A percentile compares a stretch with the other conserved stretches of the same genome.
Conservation (phyloP, 2,797 vertebrate species). For the Moxostoma hubbsi region DNA sequence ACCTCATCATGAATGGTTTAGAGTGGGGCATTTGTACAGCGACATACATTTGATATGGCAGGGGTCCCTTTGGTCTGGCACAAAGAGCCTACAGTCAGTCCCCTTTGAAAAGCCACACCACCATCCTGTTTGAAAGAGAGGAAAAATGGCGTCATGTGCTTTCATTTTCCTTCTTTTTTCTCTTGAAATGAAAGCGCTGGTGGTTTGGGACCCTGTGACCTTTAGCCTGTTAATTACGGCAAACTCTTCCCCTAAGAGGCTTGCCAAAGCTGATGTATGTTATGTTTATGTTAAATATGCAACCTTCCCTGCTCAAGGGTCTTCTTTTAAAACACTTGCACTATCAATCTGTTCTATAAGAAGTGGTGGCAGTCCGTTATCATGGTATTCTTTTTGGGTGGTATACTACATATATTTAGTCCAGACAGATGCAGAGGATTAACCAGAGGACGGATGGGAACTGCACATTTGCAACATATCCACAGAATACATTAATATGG, state of each 20-base stretch:
- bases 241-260: conserved; percentile 54
- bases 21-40: conserved; percentile 35
- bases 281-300: conserved; percentile 54
- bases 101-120: conserved; percentile 52
- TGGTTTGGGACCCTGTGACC: conserved; percentile 50
- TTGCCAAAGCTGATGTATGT: conserved; percentile 51
- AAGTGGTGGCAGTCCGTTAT: conserved; percentile 26
- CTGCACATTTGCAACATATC: neutral
- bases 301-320: conserved; percentile 37
- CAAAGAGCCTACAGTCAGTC: conserved; percentile 57
- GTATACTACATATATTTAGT: conserved; percentile 37
- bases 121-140: conserved; percentile 37
- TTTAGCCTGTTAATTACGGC: conserved; percentile 52
- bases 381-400: conserved; percentile 25
- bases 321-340: conserved; percentile 50
- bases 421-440: conserved; percentile 44
- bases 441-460: conserved; percentile 36
- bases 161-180: conserved; percentile 45
- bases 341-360: conserved; percentile 23
- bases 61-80: conserved; percentile 40
- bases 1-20: conserved; percentile 42
- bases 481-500: conserved; percentile 22
- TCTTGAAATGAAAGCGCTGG: conserved; percentile 53
- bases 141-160: conserved; percentile 42
- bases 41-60: conserved; percentile 49